These are phyloP conservation scores for Anarrhichthys ocellatus DNA, from an alignment of 2,113 vertebrate genomes.

Conservation along the genomic window DNA sequence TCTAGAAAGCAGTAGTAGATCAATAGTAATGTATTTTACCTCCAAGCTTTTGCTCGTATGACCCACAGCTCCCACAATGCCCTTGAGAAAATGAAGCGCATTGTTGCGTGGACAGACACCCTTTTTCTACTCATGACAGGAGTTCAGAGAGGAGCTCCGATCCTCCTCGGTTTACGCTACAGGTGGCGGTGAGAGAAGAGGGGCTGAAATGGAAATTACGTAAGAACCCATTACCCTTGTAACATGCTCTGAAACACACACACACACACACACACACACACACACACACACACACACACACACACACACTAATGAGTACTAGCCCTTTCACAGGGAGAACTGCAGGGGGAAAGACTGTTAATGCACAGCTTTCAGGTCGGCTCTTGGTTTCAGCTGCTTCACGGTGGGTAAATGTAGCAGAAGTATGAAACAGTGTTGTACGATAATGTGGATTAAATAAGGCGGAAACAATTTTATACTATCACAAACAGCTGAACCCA, in stretches of 20 bases:
- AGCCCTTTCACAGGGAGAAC: background rate
- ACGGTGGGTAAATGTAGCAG: background rate
- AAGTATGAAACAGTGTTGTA: background rate
- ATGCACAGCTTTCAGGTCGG: background rate
- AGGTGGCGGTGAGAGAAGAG: slow-evolving; percentile 3
- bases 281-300: slow-evolving; percentile 6
- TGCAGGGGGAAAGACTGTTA: background rate
- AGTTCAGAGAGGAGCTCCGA: slow-evolving; percentile 19
- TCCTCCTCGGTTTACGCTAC: background rate
- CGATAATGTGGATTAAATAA: background rate
- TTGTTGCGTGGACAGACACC: slow-evolving; percentile 26
- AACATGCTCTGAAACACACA: background rate
- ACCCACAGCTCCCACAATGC: slow-evolving; percentile 37
- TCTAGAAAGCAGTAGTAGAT: slow-evolving; percentile 29
- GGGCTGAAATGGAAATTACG: slow-evolving; percentile 52
- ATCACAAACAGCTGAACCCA: background rate
- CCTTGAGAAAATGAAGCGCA: slow-evolving; percentile 31
- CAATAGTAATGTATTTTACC: slow-evolving; percentile 52
- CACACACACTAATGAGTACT: background rate
- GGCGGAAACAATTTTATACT: background rate
- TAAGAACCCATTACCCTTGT: slow-evolving; percentile 42
- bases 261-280: slow-evolving; percentile 4
- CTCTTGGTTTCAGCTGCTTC: background rate
- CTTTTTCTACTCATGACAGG: slow-evolving; percentile 23
- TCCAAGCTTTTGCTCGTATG: slow-evolving; percentile 20